These are phyloP conservation scores for Hydrochoerus hydrochaeris DNA, from an alignment of 2,113 vertebrate species.

Conservation along the genomic window DNA sequence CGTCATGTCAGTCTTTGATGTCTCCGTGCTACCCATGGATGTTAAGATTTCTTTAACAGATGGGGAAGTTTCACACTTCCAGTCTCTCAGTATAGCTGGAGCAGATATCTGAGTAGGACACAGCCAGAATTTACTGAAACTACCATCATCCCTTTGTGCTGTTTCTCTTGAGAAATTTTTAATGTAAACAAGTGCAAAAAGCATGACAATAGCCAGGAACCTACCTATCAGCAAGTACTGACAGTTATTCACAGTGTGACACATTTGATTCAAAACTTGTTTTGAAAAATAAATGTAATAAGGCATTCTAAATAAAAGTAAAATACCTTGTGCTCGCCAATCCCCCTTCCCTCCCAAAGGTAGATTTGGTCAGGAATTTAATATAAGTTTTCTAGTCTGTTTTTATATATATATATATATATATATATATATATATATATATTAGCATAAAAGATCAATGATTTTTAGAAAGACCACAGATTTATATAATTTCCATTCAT, in stretches of 20 bases:
- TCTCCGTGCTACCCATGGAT: slow-evolving; percentile 29
- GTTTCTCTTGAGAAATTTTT: slow-evolving; percentile 57
- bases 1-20: background rate
- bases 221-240: background rate
- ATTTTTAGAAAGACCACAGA: background rate
- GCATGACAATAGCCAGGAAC: background rate
- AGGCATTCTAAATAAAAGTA: background rate
- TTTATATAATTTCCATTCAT: background rate
- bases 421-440: too few relatives aligned
- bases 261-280: background rate
- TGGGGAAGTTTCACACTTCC: slow-evolving; percentile 68
- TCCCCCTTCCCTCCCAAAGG: background rate
- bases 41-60: slow-evolving; percentile 60
- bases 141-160: slow-evolving; percentile 22
- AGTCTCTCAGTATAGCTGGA: slow-evolving; percentile 54
- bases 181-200: slow-evolving; percentile 34
- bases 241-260: slow-evolving; percentile 46
- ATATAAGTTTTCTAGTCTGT: background rate
- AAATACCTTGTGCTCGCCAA: background rate
- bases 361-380: background rate
- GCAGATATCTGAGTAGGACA: slow-evolving; percentile 45
- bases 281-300: slow-evolving; percentile 16
- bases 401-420: too few relatives aligned
- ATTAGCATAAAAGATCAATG: background rate
- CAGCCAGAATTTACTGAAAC: slow-evolving; percentile 38